Conservation (phyloP, 2,888 invertebrate genomes). For the Germaria angustata region DNA sequence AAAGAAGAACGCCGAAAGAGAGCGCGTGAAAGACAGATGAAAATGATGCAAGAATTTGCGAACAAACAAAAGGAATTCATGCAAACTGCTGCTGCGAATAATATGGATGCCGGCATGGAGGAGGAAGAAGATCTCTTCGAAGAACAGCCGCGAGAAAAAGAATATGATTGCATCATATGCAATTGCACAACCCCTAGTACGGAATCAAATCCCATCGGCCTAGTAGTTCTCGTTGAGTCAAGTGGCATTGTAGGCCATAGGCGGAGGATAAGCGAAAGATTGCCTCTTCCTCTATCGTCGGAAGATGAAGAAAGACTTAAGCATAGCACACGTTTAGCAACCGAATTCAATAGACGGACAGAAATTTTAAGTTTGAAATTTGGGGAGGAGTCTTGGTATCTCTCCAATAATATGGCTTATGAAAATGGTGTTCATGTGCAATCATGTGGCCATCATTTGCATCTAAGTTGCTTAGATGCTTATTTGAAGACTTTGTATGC, state of each 20-base stretch:
- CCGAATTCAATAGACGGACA: slow-evolving; percentile 88
- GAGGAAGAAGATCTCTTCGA: slow-evolving; percentile 83
- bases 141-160: slow-evolving; percentile 83
- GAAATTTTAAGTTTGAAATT: slow-evolving; percentile 89
- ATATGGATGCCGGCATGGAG: slow-evolving; percentile 79
- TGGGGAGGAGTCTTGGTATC: slow-evolving; percentile 89
- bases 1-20: slow-evolving; percentile 90
- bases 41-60: slow-evolving; percentile 96
- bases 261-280: slow-evolving; percentile 78
- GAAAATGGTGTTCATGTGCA: slow-evolving; percentile 96
- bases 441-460: slow-evolving; percentile 98
- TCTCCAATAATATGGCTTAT: slow-evolving; percentile 90
- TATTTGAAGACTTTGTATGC: slow-evolving; percentile 92
- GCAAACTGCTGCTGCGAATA: slow-evolving; percentile 86
- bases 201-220: slow-evolving; percentile 90
- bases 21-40: slow-evolving; percentile 93
- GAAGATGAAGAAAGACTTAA: slow-evolving; percentile 83
- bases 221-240: slow-evolving; percentile 91
- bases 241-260: slow-evolving; percentile 93
- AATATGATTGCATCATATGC: slow-evolving; percentile 98
- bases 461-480: slow-evolving; percentile 94
- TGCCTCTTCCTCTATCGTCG: slow-evolving; percentile 83
- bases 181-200: slow-evolving; percentile 93
- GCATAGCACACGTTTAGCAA: slow-evolving; percentile 85
- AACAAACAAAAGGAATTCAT: slow-evolving; percentile 94